These are phyloP conservation scores for Emydura subglobosa DNA, from an alignment of 2,113 vertebrate species.

Conservation along the genomic window DNA sequence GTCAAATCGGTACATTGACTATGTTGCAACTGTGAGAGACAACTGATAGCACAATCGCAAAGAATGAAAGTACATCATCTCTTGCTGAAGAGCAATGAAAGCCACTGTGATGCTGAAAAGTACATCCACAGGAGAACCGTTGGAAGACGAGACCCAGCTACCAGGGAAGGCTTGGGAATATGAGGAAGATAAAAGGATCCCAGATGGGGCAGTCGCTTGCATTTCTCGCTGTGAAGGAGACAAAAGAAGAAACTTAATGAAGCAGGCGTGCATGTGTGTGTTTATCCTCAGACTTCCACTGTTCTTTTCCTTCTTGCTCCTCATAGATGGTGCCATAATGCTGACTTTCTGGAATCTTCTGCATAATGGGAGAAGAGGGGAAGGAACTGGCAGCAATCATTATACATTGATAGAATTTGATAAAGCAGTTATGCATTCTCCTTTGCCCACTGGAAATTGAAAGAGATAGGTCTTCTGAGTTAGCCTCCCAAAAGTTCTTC, in stretches of 20 bases:
- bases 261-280: background rate
- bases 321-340: background rate
- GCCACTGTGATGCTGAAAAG: background rate
- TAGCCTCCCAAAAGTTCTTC: background rate
- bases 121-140: background rate
- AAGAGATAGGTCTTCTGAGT: background rate
- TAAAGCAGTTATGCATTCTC: background rate
- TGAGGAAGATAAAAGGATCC: background rate
- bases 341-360: background rate
- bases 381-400: accelerated
- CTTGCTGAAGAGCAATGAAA: background rate
- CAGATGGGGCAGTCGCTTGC: background rate
- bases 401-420: background rate
- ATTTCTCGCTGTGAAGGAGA: background rate
- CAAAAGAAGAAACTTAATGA: background rate
- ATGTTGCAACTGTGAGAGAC: accelerated
- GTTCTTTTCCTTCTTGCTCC: background rate
- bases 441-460: background rate
- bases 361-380: background rate
- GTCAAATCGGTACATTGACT: background rate
- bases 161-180: background rate
- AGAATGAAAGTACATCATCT: background rate
- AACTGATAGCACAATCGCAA: background rate
- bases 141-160: background rate
- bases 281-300: background rate